Evolutionary conservation across 1,140 invertebrate genomes (phyloP).

Genomic region (Helicoverpa armigera): DNA sequence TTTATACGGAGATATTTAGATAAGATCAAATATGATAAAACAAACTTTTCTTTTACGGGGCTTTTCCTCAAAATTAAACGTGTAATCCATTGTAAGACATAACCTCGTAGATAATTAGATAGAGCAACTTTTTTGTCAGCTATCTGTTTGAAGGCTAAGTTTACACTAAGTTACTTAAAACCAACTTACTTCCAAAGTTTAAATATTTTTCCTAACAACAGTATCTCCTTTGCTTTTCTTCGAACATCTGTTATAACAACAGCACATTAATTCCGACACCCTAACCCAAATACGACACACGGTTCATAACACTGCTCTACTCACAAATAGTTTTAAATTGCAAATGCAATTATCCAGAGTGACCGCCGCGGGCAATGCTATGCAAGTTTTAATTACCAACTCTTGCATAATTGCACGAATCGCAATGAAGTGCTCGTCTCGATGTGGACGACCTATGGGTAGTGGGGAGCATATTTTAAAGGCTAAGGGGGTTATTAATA

Average conservation of each 20-base stretch:
- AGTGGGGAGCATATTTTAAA: not conserved
- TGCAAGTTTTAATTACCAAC: conserved; percentile 51
- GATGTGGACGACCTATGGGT: not conserved
- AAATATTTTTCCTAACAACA: not conserved
- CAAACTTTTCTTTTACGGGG: no score
- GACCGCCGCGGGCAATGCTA: conserved; percentile 40
- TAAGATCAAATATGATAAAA: no score
- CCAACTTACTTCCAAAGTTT: no score
- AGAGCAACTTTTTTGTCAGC: no score
- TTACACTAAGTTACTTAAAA: no score
- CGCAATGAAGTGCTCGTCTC: conserved; percentile 37
- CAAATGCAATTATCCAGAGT: conserved; percentile 55
- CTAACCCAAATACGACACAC: conserved; percentile 35
- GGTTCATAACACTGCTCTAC: conserved; percentile 33
- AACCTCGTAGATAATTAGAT: no score
- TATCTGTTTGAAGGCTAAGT: no score
- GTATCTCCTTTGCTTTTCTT: not conserved
- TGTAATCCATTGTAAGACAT: no score
- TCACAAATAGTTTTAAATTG: conserved; percentile 57
- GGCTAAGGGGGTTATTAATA: conserved; percentile 2
- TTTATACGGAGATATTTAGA: not conserved
- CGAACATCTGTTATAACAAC: not conserved
- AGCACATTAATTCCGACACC: not conserved
- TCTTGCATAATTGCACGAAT: conserved; percentile 45
- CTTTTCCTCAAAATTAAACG: no score